phyloP scores from a whole-genome alignment of 2,113 vertebrate genomes.

The Passer domesticus region DNA sequence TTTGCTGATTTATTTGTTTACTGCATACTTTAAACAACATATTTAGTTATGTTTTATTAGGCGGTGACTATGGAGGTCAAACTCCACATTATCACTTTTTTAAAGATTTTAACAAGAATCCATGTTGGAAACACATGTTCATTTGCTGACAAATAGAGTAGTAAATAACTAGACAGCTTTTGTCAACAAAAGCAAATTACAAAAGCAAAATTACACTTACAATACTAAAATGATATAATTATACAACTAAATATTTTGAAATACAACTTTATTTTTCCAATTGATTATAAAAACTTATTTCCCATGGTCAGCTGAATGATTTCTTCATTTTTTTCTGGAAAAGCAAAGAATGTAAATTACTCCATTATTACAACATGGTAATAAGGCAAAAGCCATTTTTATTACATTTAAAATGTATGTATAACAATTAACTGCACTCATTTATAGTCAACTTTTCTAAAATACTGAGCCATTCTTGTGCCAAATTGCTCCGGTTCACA shows the following conservation, averaged over 20 bases:
- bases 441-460: not conserved
- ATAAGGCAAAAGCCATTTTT: not conserved
- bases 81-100: not conserved
- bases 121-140: not conserved
- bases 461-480: not conserved
- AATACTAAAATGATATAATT: not conserved
- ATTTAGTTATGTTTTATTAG: conserved; percentile 41
- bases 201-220: conserved; percentile 5
- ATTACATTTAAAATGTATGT: not conserved
- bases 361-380: not conserved
- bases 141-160: not conserved
- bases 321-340: not conserved
- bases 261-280: conserved; percentile 34
- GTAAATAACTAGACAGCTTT: not conserved
- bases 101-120: conserved; percentile 1
- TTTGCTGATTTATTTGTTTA: conserved; percentile 35
- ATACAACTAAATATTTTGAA: conserved; percentile 10
- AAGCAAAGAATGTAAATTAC: not conserved
- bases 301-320: not conserved
- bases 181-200: conserved; percentile 1
- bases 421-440: not conserved
- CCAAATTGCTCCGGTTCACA: not conserved
- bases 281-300: conserved; percentile 65
- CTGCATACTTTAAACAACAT: conserved; percentile 8
- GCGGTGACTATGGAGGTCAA: conserved; percentile 39